These are phyloP conservation scores for Ormyrus nitidulus DNA, from an alignment of 2,888 invertebrate genomes.

Conservation along the genomic window DNA sequence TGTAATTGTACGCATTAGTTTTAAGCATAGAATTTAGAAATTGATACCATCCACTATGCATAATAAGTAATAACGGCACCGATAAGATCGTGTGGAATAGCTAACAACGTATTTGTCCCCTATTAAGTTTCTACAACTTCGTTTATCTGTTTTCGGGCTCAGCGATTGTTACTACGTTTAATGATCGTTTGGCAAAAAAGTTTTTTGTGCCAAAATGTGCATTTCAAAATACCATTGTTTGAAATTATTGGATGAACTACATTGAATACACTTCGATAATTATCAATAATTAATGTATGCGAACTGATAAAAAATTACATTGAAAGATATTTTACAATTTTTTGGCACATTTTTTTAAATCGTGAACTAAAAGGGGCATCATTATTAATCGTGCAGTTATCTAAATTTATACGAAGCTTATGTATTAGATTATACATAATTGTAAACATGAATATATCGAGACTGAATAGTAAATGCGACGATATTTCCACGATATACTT, in stretches of 20 bases:
- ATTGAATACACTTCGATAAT: not conserved
- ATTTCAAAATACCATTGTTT: conserved; percentile 6
- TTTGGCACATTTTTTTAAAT: conserved; percentile 18
- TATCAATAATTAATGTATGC: conserved; percentile 2
- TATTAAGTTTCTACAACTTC: conserved; percentile 12
- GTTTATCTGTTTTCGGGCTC: not conserved
- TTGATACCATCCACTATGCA: not conserved
- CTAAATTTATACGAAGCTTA: conserved; percentile 2
- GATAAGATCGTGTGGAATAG: not conserved
- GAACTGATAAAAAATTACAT: not conserved
- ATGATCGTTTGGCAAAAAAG: not conserved
- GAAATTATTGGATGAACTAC: conserved; percentile 6
- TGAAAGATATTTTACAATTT: not conserved
- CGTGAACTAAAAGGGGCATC: not conserved
- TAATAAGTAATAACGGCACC: conserved; percentile 10
- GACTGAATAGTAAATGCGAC: conserved; percentile 38
- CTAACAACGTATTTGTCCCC: not conserved
- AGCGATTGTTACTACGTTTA: not conserved
- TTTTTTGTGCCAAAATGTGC: conserved; percentile 27
- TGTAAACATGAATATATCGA: conserved; percentile 35
- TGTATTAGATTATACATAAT: conserved; percentile 30
- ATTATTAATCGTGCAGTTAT: conserved; percentile 20
- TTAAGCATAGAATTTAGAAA: conserved; percentile 3
- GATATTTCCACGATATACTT: conserved; percentile 27
- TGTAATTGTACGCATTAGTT: conserved; percentile 9